Evolutionary conservation across 2,888 invertebrate species (phyloP).

Genomic region (Amiota minor): DNA sequence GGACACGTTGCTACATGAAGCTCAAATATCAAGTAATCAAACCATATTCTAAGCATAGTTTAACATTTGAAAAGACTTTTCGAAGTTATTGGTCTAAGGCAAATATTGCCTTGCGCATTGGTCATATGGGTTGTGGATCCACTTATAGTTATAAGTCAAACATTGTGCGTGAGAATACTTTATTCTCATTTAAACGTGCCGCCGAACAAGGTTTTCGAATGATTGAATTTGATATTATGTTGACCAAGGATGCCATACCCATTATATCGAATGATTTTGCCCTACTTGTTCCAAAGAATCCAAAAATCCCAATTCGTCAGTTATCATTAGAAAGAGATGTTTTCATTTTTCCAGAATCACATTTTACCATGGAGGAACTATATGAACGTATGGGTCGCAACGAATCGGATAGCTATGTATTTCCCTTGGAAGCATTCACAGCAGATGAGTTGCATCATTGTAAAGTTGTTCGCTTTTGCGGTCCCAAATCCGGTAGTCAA

Average conservation of each 20-base stretch:
- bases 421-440: conserved; percentile 15
- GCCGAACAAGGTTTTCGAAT: conserved; percentile 93
- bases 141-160: conserved; percentile 82
- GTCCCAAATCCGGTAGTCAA: conserved; percentile 78
- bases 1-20: not conserved
- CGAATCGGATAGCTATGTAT: not conserved
- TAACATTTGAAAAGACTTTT: conserved; percentile 84
- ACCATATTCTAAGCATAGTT: conserved; percentile 67
- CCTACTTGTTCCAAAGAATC: not conserved
- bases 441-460: not conserved
- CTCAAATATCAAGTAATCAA: not conserved
- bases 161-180: conserved; percentile 83
- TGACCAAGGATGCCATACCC: conserved; percentile 92
- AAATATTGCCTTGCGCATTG: conserved; percentile 89
- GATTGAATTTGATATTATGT: conserved; percentile 97
- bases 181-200: conserved; percentile 91
- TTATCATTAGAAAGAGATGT: conserved; percentile 13
- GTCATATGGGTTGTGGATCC: conserved; percentile 92
- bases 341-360: conserved; percentile 87
- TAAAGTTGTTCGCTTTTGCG: conserved; percentile 75
- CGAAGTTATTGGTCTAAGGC: conserved; percentile 86
- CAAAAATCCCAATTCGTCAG: not conserved
- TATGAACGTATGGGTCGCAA: not conserved
- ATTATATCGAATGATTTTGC: conserved; percentile 91
- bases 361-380: conserved; percentile 1